Evolutionary conservation across 2,113 vertebrate genomes (phyloP).

Genomic region (Grantiella picta): DNA sequence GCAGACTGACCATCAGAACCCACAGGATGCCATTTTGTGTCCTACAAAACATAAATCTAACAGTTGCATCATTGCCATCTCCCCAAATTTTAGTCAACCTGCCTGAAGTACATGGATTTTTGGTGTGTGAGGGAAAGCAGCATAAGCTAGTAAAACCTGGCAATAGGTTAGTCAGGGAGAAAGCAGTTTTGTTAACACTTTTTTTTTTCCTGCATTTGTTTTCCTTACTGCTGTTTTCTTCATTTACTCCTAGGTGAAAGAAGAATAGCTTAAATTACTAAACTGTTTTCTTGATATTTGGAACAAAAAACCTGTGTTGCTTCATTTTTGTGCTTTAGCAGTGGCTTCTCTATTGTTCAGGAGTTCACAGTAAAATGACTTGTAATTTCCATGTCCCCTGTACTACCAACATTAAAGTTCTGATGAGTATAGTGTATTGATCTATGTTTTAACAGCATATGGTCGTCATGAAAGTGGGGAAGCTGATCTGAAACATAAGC

Average conservation of each 20-base stretch:
- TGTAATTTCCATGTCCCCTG: not conserved
- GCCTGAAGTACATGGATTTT: not conserved
- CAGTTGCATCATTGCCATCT: not conserved
- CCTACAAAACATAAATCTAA: not conserved
- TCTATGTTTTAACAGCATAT: not conserved
- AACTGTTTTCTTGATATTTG: not conserved
- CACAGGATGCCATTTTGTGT: not conserved
- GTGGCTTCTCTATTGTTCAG: not conserved
- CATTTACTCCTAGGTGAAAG: not conserved
- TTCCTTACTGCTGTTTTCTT: not conserved
- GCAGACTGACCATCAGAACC: not conserved
- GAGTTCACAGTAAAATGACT: not conserved
- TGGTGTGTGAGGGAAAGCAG: not conserved
- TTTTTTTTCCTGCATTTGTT: not conserved
- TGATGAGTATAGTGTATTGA: not conserved
- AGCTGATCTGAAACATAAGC: not conserved
- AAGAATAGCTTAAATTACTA: not conserved
- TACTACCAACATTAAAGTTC: not conserved
- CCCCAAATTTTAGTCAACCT: not conserved
- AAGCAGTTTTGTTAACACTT: not conserved
- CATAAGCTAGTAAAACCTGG: not conserved
- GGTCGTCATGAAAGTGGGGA: not conserved
- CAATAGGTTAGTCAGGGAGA: not conserved
- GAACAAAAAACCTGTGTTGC: not conserved
- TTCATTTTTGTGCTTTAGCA: not conserved